Evolutionary conservation across 2,888 invertebrate species (phyloP).

Genomic region (Drosophila affinis): DNA sequence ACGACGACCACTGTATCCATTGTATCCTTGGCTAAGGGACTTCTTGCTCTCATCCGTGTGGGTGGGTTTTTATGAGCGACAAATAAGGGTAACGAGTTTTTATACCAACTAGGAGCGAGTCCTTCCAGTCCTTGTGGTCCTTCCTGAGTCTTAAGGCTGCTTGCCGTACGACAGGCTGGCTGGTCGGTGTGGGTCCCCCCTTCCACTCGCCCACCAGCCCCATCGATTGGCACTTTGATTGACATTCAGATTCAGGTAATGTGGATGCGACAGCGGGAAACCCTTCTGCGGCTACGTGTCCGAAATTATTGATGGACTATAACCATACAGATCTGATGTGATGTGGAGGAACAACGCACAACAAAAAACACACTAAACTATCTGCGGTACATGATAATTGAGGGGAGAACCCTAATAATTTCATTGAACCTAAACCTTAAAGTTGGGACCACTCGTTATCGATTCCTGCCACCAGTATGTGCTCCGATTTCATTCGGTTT

Average conservation of each 20-base stretch:
- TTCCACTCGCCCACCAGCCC: no score
- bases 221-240: constrained; percentile 28
- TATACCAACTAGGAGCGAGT: not conserved
- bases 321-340: not conserved
- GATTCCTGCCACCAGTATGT: constrained; percentile 18
- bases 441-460: constrained; percentile 20
- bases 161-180: not conserved
- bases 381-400: constrained; percentile 36
- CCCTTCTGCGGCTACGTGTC: constrained; percentile 18
- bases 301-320: not conserved
- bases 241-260: constrained; percentile 14
- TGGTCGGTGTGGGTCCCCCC: no score
- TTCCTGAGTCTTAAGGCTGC: not conserved
- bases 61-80: constrained; percentile 9
- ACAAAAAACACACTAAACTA: constrained; percentile 18
- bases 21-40: not conserved
- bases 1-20: constrained; percentile 10
- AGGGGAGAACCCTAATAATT: constrained; percentile 25
- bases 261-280: constrained; percentile 1
- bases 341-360: not conserved
- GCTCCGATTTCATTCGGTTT: constrained; percentile 23
- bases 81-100: constrained; percentile 12
- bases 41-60: not conserved
- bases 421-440: constrained; percentile 23
- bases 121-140: not conserved